Base-by-base conservation (phyloP, 2,888 invertebrate genomes). In the Chirona hameri region DNA sequence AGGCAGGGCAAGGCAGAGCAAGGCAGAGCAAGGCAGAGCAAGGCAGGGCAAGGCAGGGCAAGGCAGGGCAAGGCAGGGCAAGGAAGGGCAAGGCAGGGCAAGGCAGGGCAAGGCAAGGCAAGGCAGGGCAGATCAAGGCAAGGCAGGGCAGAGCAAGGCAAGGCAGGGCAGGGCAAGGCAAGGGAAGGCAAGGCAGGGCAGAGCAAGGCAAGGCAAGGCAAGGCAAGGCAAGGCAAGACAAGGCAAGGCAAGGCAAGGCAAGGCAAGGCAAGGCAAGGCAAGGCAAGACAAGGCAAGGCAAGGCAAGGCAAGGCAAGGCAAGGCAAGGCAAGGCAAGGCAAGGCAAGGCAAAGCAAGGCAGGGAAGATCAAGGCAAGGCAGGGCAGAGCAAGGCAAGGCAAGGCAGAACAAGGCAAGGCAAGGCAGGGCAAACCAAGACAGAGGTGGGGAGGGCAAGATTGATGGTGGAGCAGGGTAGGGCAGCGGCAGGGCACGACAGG, bases 121-220 rank as follows among this genome's bases (percentile, higher is more conserved):
- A 29, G 57, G 31, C n/a, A n/a, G n/a, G n/a, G n/a, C n/a, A n/a
- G n/a, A n/a, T n/a, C n/a, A n/a, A n/a, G n/a, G n/a, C n/a, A 60
- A 18, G 60, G 39, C 60, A 27, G 55, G 27, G n/a, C 27, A 69
- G 48, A 79, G 31, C 39, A 81, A 81, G 82, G 79, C 82, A 10
- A 18, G 57, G 57, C 57, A 57, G 48, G 48, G 48, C 48, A 48
- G 48, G 48, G 48, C 48, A 12, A 12, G 48, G 48, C 48, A 12
- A 48, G 48, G 48, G 9, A 48, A 12, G 48, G 48, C 48, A 48
- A 12, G 81, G 39, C n/a, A 60, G 29, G 60, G 72, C 65, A 69
- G 52, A 39, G 52, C n/a, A 60, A 27, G 31, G 69, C 55, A 80
- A n/a, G 81, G 76, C 81, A 52, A 29, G 76, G 69, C 48, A 60